Percentiles rank a stretch among this genome's conserved stretches.
These are phyloP conservation scores for Henicopernis longicauda DNA, from an alignment of 2,113 vertebrate genomes.

Conservation along the genomic window DNA sequence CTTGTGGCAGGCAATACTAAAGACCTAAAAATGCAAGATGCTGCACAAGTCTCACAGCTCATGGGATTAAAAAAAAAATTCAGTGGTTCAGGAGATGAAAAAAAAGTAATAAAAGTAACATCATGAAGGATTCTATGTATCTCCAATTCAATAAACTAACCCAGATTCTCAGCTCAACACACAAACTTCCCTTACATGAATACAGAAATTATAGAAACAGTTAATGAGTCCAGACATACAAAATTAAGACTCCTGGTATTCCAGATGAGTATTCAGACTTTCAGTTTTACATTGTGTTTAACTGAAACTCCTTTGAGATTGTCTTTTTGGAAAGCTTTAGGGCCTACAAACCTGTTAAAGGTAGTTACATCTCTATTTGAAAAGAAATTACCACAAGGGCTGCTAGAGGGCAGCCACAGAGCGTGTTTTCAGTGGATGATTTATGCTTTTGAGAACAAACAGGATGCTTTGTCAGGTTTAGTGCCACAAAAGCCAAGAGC, in stretches of 20 bases:
- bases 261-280: not conserved
- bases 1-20: not conserved
- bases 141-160: not conserved
- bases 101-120: not conserved
- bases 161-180: not conserved
- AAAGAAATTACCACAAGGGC: not conserved
- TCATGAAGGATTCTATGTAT: not conserved
- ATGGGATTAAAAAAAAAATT: not conserved
- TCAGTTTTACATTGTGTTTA: not conserved
- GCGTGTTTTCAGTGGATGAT: not conserved
- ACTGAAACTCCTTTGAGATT: not conserved
- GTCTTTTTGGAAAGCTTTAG: not conserved
- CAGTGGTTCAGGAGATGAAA: not conserved
- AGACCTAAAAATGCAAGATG: not conserved
- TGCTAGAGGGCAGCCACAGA: constrained; percentile 3
- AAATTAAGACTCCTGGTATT: not conserved
- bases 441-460: not conserved
- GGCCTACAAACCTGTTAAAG: not conserved
- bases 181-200: no score
- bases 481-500: not conserved
- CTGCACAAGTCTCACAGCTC: not conserved
- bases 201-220: not conserved
- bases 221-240: not conserved
- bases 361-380: not conserved
- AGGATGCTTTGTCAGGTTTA: not conserved